These are phyloP conservation scores for Heliconius hortense DNA, from an alignment of 2,888 invertebrate species.

Conservation along the genomic window DNA sequence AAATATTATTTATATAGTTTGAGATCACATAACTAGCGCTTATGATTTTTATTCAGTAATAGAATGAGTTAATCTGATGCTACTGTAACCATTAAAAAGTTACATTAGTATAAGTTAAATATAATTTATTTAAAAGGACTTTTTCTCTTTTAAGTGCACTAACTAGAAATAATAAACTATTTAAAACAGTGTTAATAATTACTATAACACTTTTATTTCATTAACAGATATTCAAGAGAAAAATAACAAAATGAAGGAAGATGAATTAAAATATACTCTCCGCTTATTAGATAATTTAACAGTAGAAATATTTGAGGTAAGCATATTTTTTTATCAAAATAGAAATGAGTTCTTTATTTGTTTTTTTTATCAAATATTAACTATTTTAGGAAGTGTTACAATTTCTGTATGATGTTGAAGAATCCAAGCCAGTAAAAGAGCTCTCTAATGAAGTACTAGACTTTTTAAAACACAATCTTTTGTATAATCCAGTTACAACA, in stretches of 20 bases:
- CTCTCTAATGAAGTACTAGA: slow-evolving; percentile 59
- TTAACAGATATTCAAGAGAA: slow-evolving; percentile 18
- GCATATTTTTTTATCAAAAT: slow-evolving; percentile 34
- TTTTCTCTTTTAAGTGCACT: not conserved
- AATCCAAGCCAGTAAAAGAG: slow-evolving; percentile 57
- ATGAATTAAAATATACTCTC: slow-evolving; percentile 71
- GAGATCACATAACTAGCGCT: not conserved
- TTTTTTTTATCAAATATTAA: not conserved
- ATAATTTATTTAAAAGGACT: not conserved
- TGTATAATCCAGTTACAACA: slow-evolving; percentile 70
- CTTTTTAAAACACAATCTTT: slow-evolving; percentile 73
- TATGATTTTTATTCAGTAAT: not conserved
- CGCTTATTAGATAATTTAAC: slow-evolving; percentile 66
- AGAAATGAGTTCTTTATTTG: not conserved
- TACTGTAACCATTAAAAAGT: not conserved
- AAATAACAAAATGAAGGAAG: slow-evolving; percentile 62
- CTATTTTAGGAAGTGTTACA: slow-evolving; percentile 65
- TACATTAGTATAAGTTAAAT: not conserved
- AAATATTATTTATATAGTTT: not conserved
- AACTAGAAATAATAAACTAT: not conserved
- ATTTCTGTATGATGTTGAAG: slow-evolving; percentile 60
- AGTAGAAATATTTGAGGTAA: slow-evolving; percentile 67
- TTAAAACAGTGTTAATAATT: not conserved
- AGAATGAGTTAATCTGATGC: not conserved
- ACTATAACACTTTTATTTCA: not conserved